A percentile compares a stretch with the other conserved stretches of the same genome.
phyloP scores from a whole-genome alignment of 2,888 invertebrate genomes.

The Netelia inedita region DNA sequence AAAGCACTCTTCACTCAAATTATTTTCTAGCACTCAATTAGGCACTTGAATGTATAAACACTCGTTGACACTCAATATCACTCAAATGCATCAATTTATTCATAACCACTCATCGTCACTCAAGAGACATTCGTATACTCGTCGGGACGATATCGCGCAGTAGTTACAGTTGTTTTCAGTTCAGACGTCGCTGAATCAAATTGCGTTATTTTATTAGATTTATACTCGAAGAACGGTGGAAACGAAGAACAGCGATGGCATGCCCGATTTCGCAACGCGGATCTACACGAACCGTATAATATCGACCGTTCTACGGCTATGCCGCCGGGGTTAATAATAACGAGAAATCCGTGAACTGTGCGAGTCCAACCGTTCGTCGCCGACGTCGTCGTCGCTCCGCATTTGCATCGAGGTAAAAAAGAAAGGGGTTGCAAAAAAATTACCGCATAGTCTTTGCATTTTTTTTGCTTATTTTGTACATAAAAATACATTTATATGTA shows the following conservation, averaged over 20 bases:
- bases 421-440: constrained; percentile 54
- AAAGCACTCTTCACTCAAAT: constrained; percentile 10
- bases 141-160: neutral
- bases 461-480: neutral
- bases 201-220: constrained; percentile 59
- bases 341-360: constrained; percentile 73
- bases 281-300: constrained; percentile 38
- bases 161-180: constrained; percentile 11
- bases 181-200: constrained; percentile 20
- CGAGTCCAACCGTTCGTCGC: constrained; percentile 52
- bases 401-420: constrained; percentile 39
- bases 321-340: constrained; percentile 74
- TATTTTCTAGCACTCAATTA: neutral
- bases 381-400: constrained; percentile 51
- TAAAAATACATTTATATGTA: neutral
- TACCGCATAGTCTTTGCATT: neutral
- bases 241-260: constrained; percentile 44
- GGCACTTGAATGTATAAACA: neutral
- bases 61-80: neutral
- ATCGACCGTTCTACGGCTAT: constrained; percentile 50
- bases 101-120: no score
- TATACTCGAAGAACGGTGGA: constrained; percentile 49
- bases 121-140: no score
- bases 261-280: constrained; percentile 38
- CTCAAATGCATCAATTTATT: no score